A percentile compares a stretch with the other conserved stretches of the same genome.
These are phyloP conservation scores for Cheilosia scutellata DNA, from an alignment of 2,888 invertebrate genomes.

Conservation along the genomic window DNA sequence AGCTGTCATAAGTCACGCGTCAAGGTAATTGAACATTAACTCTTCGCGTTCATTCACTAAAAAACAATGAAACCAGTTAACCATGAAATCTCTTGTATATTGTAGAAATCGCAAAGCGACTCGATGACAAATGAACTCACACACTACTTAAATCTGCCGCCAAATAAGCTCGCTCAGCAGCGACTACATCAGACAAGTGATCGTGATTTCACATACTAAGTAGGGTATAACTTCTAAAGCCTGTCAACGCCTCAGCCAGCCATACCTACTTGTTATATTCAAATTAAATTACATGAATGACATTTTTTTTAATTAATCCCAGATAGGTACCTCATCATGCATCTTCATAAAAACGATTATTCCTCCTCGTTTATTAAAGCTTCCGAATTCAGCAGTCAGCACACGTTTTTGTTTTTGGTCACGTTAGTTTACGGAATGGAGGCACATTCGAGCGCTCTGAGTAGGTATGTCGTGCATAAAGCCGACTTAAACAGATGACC, in stretches of 20 bases:
- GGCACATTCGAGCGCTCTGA: background rate
- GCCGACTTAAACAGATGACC: constrained; percentile 38
- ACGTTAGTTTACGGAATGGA: constrained; percentile 25
- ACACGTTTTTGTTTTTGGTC: constrained; percentile 26
- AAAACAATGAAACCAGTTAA: constrained; percentile 64
- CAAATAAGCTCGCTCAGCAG: constrained; percentile 21
- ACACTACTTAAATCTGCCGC: constrained; percentile 33
- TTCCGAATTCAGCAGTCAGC: constrained; percentile 51
- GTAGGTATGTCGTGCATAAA: background rate
- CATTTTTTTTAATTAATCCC: constrained; percentile 28
- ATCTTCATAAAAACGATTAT: constrained; percentile 4
- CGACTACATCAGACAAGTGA: background rate
- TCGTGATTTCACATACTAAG: constrained; percentile 28
- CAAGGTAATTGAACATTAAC: constrained; percentile 42
- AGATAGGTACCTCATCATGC: background rate
- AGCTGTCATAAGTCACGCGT: constrained; percentile 35
- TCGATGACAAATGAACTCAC: constrained; percentile 14
- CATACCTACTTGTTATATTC: background rate
- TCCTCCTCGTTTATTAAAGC: constrained; percentile 7
- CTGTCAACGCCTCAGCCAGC: background rate
- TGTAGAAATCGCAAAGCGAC: constrained; percentile 48
- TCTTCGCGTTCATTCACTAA: constrained; percentile 60
- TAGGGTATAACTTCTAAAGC: background rate
- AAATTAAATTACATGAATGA: constrained; percentile 4
- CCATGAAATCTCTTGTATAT: constrained; percentile 60